These are phyloP conservation scores for Seriola dumerili DNA, from an alignment of 2,113 vertebrate species.

Conservation along the genomic window DNA sequence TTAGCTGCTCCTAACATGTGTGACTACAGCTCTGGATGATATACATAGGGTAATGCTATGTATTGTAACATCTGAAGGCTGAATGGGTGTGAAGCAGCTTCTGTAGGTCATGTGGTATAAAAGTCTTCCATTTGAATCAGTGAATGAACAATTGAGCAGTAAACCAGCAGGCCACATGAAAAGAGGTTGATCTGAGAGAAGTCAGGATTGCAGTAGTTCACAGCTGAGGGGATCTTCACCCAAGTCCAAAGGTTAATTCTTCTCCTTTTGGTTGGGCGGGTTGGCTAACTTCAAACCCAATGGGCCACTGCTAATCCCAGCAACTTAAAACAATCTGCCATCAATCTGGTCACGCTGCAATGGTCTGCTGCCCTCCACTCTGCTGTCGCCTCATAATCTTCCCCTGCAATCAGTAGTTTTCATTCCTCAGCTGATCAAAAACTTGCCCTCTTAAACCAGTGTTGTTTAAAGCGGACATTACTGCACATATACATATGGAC, in stretches of 20 bases:
- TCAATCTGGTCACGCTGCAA: constrained; percentile 70
- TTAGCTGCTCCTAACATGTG: background rate
- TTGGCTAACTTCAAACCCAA: constrained; percentile 58
- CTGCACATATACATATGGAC: background rate
- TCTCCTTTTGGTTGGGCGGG: constrained; percentile 39
- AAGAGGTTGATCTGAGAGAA: constrained; percentile 19
- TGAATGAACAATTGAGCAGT: background rate
- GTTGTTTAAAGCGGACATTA: constrained; percentile 33
- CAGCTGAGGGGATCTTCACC: constrained; percentile 42
- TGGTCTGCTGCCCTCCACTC: constrained; percentile 44
- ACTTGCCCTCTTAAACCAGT: constrained; percentile 45
- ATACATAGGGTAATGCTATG: background rate
- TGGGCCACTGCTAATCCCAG: constrained; percentile 61
- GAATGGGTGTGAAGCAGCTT: background rate
- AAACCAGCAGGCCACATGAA: constrained; percentile 23
- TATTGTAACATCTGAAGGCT: background rate
- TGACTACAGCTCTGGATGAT: constrained; percentile 13
- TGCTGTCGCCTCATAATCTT: constrained; percentile 53
- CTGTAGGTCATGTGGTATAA: background rate
- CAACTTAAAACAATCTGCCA: constrained; percentile 67
- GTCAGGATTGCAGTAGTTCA: constrained; percentile 29
- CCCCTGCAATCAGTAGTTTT: constrained; percentile 47
- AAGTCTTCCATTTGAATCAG: constrained; percentile 11
- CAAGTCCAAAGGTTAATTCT: constrained; percentile 58
- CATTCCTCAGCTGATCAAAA: constrained; percentile 53